Conservation (phyloP, 2,113 vertebrate species). For the Pelvicachromis taeniatus region DNA sequence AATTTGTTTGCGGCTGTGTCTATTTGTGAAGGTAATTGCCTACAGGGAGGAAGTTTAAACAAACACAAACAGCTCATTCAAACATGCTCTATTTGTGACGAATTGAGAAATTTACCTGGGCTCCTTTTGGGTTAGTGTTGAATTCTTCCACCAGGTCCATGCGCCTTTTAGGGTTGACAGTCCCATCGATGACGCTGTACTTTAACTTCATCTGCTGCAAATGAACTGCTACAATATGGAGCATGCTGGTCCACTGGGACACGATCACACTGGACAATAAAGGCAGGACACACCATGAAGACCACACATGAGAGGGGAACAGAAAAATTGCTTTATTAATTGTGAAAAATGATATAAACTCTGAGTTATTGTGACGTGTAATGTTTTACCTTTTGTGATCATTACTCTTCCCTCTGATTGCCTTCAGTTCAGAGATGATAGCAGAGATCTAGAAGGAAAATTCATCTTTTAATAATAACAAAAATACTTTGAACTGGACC, state of each 20-base stretch:
- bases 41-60: neutral
- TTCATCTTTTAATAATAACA: neutral
- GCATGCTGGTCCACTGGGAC: slow-evolving; percentile 97
- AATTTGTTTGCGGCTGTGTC: neutral
- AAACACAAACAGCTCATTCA: neutral
- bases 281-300: neutral
- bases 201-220: slow-evolving; percentile 73
- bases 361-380: neutral
- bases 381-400: slow-evolving; percentile 83
- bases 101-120: slow-evolving; percentile 72
- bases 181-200: slow-evolving; percentile 81
- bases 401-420: slow-evolving; percentile 64
- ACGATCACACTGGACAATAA: slow-evolving; percentile 82
- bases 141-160: slow-evolving; percentile 95
- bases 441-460: slow-evolving; percentile 76
- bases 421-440: slow-evolving; percentile 78
- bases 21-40: neutral
- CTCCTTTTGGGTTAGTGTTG: slow-evolving; percentile 80
- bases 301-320: neutral
- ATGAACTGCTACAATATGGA: slow-evolving; percentile 83
- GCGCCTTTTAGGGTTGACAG: slow-evolving; percentile 85
- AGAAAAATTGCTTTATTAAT: neutral
- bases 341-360: neutral
- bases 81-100: neutral
- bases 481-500: neutral